Evolutionary conservation across 1,140 invertebrate species (phyloP).

Genomic region (Andricus grossulariae): DNA sequence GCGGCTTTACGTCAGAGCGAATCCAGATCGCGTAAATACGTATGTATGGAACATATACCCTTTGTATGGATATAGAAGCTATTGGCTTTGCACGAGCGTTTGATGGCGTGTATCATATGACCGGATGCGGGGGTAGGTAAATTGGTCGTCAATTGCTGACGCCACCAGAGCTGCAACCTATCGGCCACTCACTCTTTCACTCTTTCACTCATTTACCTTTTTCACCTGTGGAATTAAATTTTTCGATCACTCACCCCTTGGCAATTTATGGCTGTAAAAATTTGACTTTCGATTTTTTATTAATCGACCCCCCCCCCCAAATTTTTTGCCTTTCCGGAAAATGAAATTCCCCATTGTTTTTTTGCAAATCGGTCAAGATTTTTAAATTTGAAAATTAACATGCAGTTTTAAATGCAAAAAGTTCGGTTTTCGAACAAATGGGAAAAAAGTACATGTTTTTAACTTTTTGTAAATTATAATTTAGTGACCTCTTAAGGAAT

Average conservation of each 20-base stretch:
- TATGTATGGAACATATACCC: constrained; percentile 36
- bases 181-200: constrained; percentile 68
- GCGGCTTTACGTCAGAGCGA: constrained; percentile 58
- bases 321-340: neutral
- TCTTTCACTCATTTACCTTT: constrained; percentile 53
- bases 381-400: too few species aligned
- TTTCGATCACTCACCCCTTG: constrained; percentile 16
- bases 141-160: constrained; percentile 76
- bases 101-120: constrained; percentile 73
- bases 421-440: too few species aligned
- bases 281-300: too few species aligned
- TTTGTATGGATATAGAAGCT: constrained; percentile 48
- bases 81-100: constrained; percentile 63
- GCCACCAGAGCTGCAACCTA: constrained; percentile 72
- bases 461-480: too few species aligned
- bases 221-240: constrained; percentile 50
- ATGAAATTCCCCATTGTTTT: too few species aligned
- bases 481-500: too few species aligned
- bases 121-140: constrained; percentile 77
- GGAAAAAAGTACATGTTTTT: too few species aligned
- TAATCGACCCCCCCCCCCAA: neutral
- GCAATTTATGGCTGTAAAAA: too few species aligned
- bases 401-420: too few species aligned
- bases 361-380: too few species aligned
- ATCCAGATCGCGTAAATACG: constrained; percentile 50